Evolutionary conservation across 1,140 invertebrate genomes (phyloP).

Genomic region (Sweltsa coloradensis): DNA sequence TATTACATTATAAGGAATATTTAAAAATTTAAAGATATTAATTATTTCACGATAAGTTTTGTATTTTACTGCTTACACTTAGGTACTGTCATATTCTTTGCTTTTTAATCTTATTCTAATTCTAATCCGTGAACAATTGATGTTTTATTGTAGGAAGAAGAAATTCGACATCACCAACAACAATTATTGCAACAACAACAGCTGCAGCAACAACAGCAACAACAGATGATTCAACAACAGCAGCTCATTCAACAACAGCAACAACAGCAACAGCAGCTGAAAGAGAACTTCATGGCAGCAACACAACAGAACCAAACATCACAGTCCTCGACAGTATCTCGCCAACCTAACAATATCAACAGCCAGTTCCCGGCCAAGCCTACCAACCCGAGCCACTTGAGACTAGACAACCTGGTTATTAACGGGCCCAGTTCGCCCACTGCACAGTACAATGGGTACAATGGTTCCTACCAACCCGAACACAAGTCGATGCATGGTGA

Average conservation of each 20-base stretch:
- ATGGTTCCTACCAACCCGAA: neutral
- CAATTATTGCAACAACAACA: conserved; percentile 26
- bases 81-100: no score
- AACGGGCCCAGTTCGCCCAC: conserved; percentile 28
- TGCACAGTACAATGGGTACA: conserved; percentile 16
- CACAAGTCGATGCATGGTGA: no score
- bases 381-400: conserved; percentile 19
- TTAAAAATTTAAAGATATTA: no score
- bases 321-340: neutral
- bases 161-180: conserved; percentile 29
- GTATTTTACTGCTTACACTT: no score
- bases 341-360: neutral
- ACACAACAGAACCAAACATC: neutral
- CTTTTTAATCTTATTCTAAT: no score
- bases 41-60: no score
- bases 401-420: conserved; percentile 40
- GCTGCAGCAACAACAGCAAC: conserved; percentile 22
- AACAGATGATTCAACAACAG: conserved; percentile 23
- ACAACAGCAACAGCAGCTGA: conserved; percentile 15
- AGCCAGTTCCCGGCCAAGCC: conserved; percentile 1
- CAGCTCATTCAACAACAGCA: conserved; percentile 20
- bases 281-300: conserved; percentile 23
- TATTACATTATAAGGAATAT: no score
- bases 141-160: conserved; percentile 34
- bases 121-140: no score